Percentiles rank a stretch among this genome's conserved stretches.
Evolutionary conservation across 2,797 vertebrate species (phyloP).

Genomic region (Okamejei kenojei): DNA sequence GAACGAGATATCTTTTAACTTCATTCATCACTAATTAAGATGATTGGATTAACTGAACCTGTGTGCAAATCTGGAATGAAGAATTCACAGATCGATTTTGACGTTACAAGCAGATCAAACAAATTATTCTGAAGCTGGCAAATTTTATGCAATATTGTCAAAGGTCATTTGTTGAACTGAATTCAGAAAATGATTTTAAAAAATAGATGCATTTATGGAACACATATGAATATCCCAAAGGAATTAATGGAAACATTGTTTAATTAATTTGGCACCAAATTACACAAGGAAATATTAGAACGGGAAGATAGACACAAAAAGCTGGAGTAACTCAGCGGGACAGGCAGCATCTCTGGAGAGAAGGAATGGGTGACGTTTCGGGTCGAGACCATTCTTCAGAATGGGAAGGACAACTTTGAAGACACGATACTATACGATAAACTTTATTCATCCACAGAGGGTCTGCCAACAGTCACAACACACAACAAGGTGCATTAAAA

Average conservation of each 20-base stretch:
- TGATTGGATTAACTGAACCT: not conserved
- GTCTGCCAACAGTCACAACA: too few relatives aligned
- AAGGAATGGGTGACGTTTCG: too few relatives aligned
- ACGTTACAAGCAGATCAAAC: not conserved
- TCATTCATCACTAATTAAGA: not conserved
- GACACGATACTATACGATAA: not conserved
- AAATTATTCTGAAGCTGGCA: not conserved
- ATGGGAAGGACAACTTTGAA: not conserved
- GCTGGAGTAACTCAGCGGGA: too few relatives aligned
- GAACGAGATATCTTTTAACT: not conserved
- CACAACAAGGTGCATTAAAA: too few relatives aligned
- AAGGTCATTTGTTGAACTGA: not conserved
- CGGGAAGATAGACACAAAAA: not conserved
- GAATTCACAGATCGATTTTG: not conserved
- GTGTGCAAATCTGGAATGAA: not conserved
- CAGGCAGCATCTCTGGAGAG: too few relatives aligned
- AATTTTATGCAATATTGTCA: not conserved
- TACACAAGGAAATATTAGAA: not conserved
- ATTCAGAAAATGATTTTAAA: not conserved
- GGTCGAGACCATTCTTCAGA: too few relatives aligned
- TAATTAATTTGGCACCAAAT: not conserved
- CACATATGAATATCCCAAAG: too few relatives aligned
- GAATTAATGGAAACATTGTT: too few relatives aligned
- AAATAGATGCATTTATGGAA: too few relatives aligned
- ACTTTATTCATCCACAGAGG: too few relatives aligned